phyloP scores from a whole-genome alignment of 2,888 invertebrate genomes.

The Dromius quadrimaculatus region DNA sequence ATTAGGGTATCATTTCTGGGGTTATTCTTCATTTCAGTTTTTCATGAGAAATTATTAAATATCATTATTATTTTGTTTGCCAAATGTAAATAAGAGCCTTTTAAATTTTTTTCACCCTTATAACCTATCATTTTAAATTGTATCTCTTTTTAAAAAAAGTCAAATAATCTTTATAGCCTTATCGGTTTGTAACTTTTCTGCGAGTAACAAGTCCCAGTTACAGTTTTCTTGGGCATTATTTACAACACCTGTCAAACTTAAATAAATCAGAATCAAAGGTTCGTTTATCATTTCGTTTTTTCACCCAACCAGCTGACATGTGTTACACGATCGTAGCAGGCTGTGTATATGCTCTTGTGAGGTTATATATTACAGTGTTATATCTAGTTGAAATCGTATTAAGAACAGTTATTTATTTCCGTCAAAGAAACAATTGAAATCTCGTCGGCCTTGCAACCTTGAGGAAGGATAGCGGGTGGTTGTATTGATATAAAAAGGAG shows the following conservation, averaged over 20 bases:
- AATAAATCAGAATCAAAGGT: conserved; percentile 30
- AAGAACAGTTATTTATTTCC: conserved; percentile 29
- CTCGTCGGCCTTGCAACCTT: conserved; percentile 35
- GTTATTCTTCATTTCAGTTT: no score
- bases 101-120: no score
- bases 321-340: conserved; percentile 20
- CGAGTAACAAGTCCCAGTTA: conserved; percentile 9
- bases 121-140: no score
- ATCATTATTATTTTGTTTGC: no score
- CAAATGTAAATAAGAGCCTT: no score
- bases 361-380: background rate
- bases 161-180: conserved; percentile 17
- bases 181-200: background rate
- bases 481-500: conserved; percentile 16
- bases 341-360: conserved; percentile 4
- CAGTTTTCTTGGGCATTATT: conserved; percentile 22
- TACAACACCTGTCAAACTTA: conserved; percentile 37
- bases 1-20: no score
- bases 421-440: conserved; percentile 39
- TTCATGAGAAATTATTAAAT: no score
- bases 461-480: conserved; percentile 7
- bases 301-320: background rate
- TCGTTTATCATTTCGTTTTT: conserved; percentile 32
- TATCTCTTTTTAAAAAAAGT: no score
- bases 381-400: conserved; percentile 24